Percentiles rank a stretch among this genome's conserved stretches.
Conservation (phyloP, 1,140 invertebrate species). For the Gyrodactylus salaris region DNA sequence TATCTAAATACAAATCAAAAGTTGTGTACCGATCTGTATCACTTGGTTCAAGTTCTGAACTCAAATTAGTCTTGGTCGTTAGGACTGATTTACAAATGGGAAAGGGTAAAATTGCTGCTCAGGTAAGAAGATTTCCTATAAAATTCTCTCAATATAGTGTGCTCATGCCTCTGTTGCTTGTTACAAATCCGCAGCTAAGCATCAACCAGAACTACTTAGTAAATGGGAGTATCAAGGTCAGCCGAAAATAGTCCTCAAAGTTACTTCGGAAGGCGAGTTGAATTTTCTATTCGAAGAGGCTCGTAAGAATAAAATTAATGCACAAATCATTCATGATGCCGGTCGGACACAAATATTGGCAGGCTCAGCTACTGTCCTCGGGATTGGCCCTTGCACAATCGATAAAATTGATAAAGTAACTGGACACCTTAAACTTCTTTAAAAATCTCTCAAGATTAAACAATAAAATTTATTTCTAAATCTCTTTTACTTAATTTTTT, state of each 20-base stretch:
- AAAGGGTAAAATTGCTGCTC: slow-evolving; percentile 64
- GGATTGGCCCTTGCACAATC: slow-evolving; percentile 34
- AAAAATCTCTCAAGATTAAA: too few relatives aligned
- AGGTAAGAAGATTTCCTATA: slow-evolving; percentile 14
- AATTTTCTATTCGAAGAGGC: slow-evolving; percentile 29
- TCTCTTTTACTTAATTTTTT: not conserved
- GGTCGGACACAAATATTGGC: slow-evolving; percentile 52
- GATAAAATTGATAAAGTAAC: not conserved
- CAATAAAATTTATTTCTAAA: too few relatives aligned
- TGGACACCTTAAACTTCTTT: not conserved
- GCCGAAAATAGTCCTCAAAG: slow-evolving; percentile 42
- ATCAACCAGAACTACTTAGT: slow-evolving; percentile 28
- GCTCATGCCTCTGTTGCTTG: slow-evolving; percentile 45
- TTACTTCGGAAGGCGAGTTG: slow-evolving; percentile 22
- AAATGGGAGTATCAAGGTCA: slow-evolving; percentile 42
- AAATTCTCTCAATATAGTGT: slow-evolving; percentile 26
- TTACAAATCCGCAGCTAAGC: slow-evolving; percentile 30
- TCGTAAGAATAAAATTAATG: slow-evolving; percentile 30
- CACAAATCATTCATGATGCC: slow-evolving; percentile 43
- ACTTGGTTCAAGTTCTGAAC: too few relatives aligned
- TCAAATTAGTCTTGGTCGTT: slow-evolving; percentile 47
- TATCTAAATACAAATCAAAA: too few relatives aligned
- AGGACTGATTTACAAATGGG: slow-evolving; percentile 62
- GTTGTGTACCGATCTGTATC: too few relatives aligned
- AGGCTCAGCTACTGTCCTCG: slow-evolving; percentile 51